Evolutionary conservation across 2,797 vertebrate genomes (phyloP).

Genomic region (Gymnothorax reevesii): DNA sequence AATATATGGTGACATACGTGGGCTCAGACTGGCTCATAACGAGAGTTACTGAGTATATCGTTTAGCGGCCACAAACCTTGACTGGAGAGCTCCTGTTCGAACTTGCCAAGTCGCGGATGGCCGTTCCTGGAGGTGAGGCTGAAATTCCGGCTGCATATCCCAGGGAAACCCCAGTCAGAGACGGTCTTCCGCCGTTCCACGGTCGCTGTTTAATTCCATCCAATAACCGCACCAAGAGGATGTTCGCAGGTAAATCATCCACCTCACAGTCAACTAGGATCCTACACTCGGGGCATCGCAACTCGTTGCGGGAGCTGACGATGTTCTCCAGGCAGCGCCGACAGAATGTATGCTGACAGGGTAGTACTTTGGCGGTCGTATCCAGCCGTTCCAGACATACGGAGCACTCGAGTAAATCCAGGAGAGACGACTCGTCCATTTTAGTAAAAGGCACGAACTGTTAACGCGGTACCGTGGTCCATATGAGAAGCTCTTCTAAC

Average conservation of each 20-base stretch:
- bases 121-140: constrained; percentile 72
- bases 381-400: constrained; percentile 96
- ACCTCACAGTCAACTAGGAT: constrained; percentile 94
- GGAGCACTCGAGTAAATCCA: constrained; percentile 95
- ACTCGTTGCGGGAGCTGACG: constrained; percentile 89
- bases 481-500: constrained; percentile 48
- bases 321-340: constrained; percentile 96
- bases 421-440: constrained; percentile 95
- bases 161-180: constrained; percentile 61
- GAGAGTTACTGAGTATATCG: neutral
- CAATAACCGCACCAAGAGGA: constrained; percentile 91
- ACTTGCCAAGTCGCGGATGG: constrained; percentile 68
- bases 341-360: constrained; percentile 98
- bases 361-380: constrained; percentile 91
- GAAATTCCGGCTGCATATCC: constrained; percentile 73
- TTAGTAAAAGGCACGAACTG: constrained; percentile 64
- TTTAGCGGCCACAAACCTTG: constrained; percentile 65
- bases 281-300: constrained; percentile 95
- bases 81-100: constrained; percentile 75
- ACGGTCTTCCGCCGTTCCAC: constrained; percentile 66
- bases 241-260: constrained; percentile 93
- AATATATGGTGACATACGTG: neutral
- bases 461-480: constrained; percentile 42
- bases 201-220: constrained; percentile 94
- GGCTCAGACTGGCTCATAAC: neutral